Percentiles rank a stretch among this genome's conserved stretches.
These are phyloP conservation scores for Sorex maritimensis DNA, from an alignment of 2,797 vertebrate genomes.

Conservation along the genomic window DNA sequence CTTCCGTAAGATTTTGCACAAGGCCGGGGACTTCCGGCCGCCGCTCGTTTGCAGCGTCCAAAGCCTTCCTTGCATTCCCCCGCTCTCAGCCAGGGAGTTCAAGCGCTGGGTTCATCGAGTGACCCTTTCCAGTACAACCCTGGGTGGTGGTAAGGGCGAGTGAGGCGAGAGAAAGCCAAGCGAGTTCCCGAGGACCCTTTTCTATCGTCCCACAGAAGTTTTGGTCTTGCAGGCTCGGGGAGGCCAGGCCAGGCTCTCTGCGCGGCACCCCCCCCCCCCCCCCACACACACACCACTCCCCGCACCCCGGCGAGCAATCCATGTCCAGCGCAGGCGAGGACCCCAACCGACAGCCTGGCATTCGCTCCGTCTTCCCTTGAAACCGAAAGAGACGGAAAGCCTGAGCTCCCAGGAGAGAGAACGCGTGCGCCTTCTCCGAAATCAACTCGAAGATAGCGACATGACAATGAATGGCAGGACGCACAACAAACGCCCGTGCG, in stretches of 20 bases:
- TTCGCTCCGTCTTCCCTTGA: not conserved
- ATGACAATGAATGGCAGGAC: slow-evolving; percentile 91
- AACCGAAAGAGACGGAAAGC: slow-evolving; percentile 58
- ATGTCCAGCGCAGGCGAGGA: not conserved
- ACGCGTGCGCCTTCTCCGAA: slow-evolving; percentile 88
- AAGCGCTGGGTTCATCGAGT: not conserved
- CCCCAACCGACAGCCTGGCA: not conserved
- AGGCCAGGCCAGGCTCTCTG: fast-evolving
- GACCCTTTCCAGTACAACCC: not conserved
- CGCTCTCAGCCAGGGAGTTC: fast-evolving
- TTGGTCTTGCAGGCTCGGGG: not conserved
- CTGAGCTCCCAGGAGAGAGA: slow-evolving; percentile 68
- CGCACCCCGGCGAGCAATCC: not conserved
- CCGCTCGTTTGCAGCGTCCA: not conserved
- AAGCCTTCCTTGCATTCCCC: fast-evolving
- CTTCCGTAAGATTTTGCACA: not conserved
- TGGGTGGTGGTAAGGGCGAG: too few species aligned
- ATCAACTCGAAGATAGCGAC: slow-evolving; percentile 92
- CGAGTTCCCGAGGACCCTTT: not conserved
- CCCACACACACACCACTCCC: too few species aligned
- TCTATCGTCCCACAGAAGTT: not conserved
- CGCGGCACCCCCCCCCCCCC: not conserved
- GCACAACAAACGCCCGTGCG: slow-evolving; percentile 90
- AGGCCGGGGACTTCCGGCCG: not conserved
- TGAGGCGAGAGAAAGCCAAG: not conserved